Evolutionary conservation across 2,888 invertebrate species (phyloP), one percentile per base, ranked within the genome.

Genomic region (Fissipunctia ypsillon): DNA sequence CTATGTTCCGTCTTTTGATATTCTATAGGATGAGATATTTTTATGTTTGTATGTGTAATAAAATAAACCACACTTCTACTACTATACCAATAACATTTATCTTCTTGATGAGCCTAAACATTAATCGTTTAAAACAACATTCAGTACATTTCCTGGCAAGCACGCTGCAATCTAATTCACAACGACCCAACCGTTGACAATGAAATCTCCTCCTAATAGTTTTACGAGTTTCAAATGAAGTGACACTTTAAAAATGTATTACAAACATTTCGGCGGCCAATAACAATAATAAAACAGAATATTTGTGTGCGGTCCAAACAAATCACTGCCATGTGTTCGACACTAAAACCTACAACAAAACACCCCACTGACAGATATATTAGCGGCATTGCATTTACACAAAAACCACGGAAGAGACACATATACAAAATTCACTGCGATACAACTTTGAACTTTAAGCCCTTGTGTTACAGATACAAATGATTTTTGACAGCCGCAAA

Each of bases 351-450:
- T 88, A 91, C 91, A 92, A 94, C 95, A 93, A 94, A 95, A 95
- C 93, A 92, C 92, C 92, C 89, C 87, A 91, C 88, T 94, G 96
- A 96, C 95, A 95, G 96, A 96, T 95, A 94, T 95, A 96, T 93
- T 93, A 91, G 93, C 91, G 87, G 91, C 90, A 89, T 89, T 90
- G 91, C 91, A 91, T 90, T 89, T 88, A 88, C 87, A 90, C 90
- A 89, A 90, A 91, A 92, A 93, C 91, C 87, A 90, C 86, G 72
- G 60, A 85, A 84, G 63, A 71, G 71, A 75, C 81, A 78, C 80
- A 73, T 72, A 66, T 65, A 59, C 54, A 66, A 84, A 86, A 79
- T 48, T 60, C 31, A 43, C 56, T n/a, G 64, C 57, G 54, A 35
- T 45, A 71, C 76, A 85, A 88, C 78, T 88, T 54, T 88, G 43